phyloP scores from a whole-genome alignment of 2,797 vertebrate species.

The Pangasius macronema region DNA sequence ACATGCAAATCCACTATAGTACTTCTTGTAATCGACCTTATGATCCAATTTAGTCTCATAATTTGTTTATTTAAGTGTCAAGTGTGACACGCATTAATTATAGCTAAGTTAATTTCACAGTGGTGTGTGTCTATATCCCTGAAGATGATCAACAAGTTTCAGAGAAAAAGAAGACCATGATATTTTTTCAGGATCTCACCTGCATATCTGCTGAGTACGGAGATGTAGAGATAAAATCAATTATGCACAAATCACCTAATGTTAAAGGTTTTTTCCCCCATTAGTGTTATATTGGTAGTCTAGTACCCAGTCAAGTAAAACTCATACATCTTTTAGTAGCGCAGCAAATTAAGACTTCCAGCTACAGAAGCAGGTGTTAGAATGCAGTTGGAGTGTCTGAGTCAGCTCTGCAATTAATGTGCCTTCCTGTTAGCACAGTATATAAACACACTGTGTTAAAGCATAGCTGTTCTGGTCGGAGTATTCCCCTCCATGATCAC shows the following conservation, averaged over 20 bases:
- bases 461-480: neutral
- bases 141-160: neutral
- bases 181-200: neutral
- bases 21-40: too few species aligned
- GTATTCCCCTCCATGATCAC: neutral
- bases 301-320: neutral
- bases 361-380: neutral
- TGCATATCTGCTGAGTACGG: neutral
- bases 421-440: neutral
- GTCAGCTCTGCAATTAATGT: constrained; percentile 16
- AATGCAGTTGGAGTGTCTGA: neutral
- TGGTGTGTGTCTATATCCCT: neutral
- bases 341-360: neutral
- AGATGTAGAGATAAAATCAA: neutral
- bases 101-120: neutral
- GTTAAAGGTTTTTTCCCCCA: neutral
- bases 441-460: constrained; percentile 8
- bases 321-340: neutral
- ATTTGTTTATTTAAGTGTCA: too few species aligned
- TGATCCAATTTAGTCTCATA: too few species aligned
- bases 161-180: neutral
- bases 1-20: neutral
- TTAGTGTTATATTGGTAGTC: neutral
- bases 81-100: too few species aligned
- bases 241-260: neutral